phyloP scores from a whole-genome alignment of 37 sponge, comb jelly and placozoan genomes.

The Petrosia ficiformis region DNA sequence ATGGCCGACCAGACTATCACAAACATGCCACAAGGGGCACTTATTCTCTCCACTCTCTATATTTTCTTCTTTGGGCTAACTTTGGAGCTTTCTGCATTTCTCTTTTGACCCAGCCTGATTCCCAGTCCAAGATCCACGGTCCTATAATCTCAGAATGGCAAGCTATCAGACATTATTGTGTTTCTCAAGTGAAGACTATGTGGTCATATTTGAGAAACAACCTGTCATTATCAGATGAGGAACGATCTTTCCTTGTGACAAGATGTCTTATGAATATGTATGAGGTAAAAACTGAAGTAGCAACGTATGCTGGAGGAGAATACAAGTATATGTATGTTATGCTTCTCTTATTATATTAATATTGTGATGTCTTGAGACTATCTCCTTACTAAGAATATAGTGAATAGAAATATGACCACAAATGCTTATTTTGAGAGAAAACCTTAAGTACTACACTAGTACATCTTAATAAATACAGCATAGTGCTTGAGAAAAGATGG shows the following conservation, averaged over 20 bases:
- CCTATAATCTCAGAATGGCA: slow-evolving; percentile 78
- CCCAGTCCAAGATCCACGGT: slow-evolving; percentile 51
- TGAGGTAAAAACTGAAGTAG: neutral
- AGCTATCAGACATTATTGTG: slow-evolving; percentile 78
- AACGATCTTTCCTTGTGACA: slow-evolving; percentile 65
- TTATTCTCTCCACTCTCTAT: slow-evolving; percentile 83
- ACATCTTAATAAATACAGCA: too few species aligned
- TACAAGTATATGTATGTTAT: too few species aligned
- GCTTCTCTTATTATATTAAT: too few species aligned
- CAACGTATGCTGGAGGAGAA: too few species aligned
- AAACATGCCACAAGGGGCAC: slow-evolving; percentile 61
- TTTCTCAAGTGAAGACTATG: slow-evolving; percentile 68
- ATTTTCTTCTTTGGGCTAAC: slow-evolving; percentile 76
- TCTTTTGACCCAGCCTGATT: slow-evolving; percentile 66
- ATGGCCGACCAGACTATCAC: slow-evolving; percentile 71
- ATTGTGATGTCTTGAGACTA: too few species aligned
- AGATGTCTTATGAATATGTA: slow-evolving; percentile 27
- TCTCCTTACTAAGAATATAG: too few species aligned
- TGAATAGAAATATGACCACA: too few species aligned
- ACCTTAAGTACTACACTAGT: too few species aligned
- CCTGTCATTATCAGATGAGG: slow-evolving; percentile 69
- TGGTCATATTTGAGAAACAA: slow-evolving; percentile 77
- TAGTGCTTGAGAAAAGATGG: too few species aligned
- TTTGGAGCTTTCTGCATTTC: slow-evolving; percentile 74
- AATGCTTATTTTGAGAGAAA: too few species aligned